These are phyloP conservation scores for Heteronetta atricapilla DNA, from an alignment of 2,113 vertebrate species.

Conservation along the genomic window DNA sequence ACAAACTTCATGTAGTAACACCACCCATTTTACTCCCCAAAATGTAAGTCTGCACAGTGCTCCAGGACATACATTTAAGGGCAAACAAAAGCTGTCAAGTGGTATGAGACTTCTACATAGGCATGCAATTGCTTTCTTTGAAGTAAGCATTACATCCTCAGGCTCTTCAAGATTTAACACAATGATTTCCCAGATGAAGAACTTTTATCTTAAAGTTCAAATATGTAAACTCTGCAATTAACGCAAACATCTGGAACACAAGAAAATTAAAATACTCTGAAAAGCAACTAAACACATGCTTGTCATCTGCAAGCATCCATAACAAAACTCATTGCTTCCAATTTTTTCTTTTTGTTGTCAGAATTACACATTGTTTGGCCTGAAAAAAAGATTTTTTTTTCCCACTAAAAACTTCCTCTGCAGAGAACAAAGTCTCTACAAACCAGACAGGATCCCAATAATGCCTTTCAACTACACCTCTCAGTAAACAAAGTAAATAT, in stretches of 20 bases:
- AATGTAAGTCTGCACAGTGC: slow-evolving; percentile 12
- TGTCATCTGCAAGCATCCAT: neutral
- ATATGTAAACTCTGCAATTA: slow-evolving; percentile 34
- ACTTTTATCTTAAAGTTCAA: neutral
- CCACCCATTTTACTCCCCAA: slow-evolving; percentile 21
- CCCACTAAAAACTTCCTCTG: neutral
- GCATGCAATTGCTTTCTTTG: slow-evolving; percentile 52
- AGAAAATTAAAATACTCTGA: slow-evolving; percentile 21
- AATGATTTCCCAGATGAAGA: slow-evolving; percentile 17
- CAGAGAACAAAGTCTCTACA: neutral
- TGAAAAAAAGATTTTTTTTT: neutral
- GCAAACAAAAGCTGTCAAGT: slow-evolving; percentile 60
- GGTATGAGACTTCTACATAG: slow-evolving; percentile 9
- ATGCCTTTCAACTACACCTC: neutral
- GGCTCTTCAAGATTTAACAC: slow-evolving; percentile 34
- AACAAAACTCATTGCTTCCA: neutral
- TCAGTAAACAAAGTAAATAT: neutral
- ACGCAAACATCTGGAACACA: slow-evolving; percentile 2
- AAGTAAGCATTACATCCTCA: slow-evolving; percentile 4
- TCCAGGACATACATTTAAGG: slow-evolving; percentile 38
- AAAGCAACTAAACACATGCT: neutral
- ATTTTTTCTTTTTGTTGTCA: neutral
- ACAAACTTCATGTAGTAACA: slow-evolving; percentile 22
- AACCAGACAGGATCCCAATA: neutral
- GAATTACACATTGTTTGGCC: neutral